phyloP scores from a whole-genome alignment of 2,888 invertebrate genomes.

The Bellardia pandia region DNA sequence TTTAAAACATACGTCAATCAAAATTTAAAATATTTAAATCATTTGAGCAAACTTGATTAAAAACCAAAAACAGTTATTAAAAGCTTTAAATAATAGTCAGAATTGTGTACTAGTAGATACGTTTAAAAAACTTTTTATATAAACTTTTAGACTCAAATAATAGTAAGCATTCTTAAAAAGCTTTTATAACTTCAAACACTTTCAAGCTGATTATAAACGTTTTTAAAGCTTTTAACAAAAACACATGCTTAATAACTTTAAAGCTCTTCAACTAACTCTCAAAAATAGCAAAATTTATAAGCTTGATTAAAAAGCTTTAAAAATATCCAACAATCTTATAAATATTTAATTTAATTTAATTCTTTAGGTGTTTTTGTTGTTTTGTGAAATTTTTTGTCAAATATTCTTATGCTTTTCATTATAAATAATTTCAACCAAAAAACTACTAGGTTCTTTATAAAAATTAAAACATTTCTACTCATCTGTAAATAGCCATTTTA shows the following conservation, averaged over 20 bases:
- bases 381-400: conserved; percentile 53
- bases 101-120: too few relatives aligned
- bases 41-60: neutral
- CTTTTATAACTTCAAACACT: too few relatives aligned
- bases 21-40: neutral
- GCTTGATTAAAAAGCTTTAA: neutral
- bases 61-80: too few relatives aligned
- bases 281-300: conserved; percentile 23
- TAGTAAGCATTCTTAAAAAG: too few relatives aligned
- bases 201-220: neutral
- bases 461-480: conserved; percentile 62
- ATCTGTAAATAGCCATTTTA: conserved; percentile 72
- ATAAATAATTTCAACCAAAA: conserved; percentile 58
- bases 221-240: neutral
- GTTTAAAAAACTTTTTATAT: too few relatives aligned
- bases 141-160: too few relatives aligned
- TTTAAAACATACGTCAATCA: neutral
- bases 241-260: too few relatives aligned
- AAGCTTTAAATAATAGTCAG: too few relatives aligned
- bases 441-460: conserved; percentile 25
- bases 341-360: conserved; percentile 71
- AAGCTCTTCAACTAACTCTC: conserved; percentile 3
- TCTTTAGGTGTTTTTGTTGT: conserved; percentile 78
- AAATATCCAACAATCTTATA: conserved; percentile 13
- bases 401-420: conserved; percentile 61